phyloP scores from a whole-genome alignment of 2,797 vertebrate species.

The Sebastolobus altivelis region DNA sequence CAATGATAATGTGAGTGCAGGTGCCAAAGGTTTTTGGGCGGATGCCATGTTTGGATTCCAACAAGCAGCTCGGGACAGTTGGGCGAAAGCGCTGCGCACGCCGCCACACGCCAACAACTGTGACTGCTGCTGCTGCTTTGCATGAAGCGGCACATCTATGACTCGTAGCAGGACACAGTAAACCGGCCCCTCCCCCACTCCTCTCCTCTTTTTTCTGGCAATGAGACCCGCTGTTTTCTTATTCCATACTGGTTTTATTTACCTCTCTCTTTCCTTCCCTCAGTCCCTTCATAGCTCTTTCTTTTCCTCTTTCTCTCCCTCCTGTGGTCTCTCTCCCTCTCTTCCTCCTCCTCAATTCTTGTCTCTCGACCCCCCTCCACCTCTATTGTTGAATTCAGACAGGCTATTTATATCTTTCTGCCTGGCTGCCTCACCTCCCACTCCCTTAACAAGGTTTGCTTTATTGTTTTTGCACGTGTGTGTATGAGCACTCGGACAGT shows the following conservation, averaged over 20 bases:
- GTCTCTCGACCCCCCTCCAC: conserved; percentile 49
- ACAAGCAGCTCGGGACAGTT: conserved; percentile 41
- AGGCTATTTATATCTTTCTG: conserved; percentile 82
- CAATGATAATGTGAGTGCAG: conserved; percentile 41
- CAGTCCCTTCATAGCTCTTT: neutral
- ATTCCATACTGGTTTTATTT: conserved; percentile 40
- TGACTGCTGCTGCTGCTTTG: conserved; percentile 60
- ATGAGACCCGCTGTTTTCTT: conserved; percentile 38
- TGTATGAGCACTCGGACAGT: conserved; percentile 40
- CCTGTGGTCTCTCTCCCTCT: conserved; percentile 10
- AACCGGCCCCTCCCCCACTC: conserved; percentile 50
- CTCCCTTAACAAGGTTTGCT: conserved; percentile 73
- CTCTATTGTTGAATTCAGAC: conserved; percentile 80
- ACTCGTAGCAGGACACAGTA: conserved; percentile 21
- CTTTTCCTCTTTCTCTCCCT: conserved; percentile 17
- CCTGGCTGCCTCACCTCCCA: conserved; percentile 77
- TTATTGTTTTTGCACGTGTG: conserved; percentile 69
- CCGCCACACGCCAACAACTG: conserved; percentile 50
- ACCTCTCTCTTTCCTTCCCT: conserved; percentile 22
- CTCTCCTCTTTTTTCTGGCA: conserved; percentile 28
- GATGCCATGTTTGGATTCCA: conserved; percentile 50
- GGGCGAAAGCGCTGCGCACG: conserved; percentile 20
- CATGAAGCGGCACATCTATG: conserved; percentile 48
- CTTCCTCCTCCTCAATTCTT: conserved; percentile 30
- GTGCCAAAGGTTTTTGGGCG: conserved; percentile 51